phyloP scores from a whole-genome alignment of 1,140 invertebrate species.

The Drosophila truncata region DNA sequence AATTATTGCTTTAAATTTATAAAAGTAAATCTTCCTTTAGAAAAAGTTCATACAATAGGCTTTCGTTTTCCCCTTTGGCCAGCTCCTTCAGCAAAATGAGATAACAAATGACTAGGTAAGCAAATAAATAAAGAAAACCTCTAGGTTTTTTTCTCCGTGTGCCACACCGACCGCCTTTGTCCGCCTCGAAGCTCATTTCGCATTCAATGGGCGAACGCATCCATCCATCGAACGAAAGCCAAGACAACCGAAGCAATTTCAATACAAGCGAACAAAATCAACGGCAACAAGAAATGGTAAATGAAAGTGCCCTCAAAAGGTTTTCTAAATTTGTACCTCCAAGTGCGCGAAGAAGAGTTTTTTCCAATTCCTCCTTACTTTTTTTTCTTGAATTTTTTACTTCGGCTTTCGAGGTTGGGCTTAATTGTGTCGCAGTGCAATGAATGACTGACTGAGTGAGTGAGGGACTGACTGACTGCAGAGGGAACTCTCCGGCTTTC shows the following conservation, averaged over 20 bases:
- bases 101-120: neutral
- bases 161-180: conserved; percentile 36
- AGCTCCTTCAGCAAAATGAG: neutral
- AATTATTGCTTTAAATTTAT: too few relatives aligned
- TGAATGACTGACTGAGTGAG: conserved; percentile 47
- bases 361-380: conserved; percentile 30
- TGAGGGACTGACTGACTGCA: conserved; percentile 36
- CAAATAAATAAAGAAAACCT: neutral
- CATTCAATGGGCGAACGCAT: conserved; percentile 77
- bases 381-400: conserved; percentile 10
- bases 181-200: conserved; percentile 67
- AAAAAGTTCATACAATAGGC: neutral
- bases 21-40: too few relatives aligned
- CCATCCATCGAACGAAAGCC: conserved; percentile 82
- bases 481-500: conserved; percentile 57
- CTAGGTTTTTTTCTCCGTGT: conserved; percentile 28
- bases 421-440: conserved; percentile 80
- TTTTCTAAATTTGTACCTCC: conserved; percentile 79
- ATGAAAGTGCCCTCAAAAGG: conserved; percentile 83
- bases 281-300: conserved; percentile 71
- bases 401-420: conserved; percentile 42
- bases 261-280: conserved; percentile 76
- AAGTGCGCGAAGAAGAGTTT: conserved; percentile 64
- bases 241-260: conserved; percentile 75
- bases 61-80: neutral